These are phyloP conservation scores for Samia ricini DNA, from an alignment of 1,140 invertebrate species.

Conservation along the genomic window DNA sequence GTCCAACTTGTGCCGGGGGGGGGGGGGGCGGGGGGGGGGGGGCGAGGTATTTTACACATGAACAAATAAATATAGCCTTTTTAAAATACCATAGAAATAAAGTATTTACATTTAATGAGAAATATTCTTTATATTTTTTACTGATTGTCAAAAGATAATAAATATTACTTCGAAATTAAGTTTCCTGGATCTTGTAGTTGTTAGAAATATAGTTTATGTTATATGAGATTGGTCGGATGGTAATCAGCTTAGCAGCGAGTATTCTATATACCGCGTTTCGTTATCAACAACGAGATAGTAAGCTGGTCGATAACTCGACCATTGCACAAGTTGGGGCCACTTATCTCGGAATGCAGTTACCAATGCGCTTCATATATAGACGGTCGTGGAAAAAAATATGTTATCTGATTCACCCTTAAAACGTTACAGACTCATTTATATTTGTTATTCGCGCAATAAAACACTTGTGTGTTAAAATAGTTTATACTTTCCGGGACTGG, in stretches of 20 bases:
- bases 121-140: too few species aligned
- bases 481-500: conserved; percentile 31
- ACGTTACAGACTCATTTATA: neutral
- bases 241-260: conserved; percentile 48
- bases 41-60: too few species aligned
- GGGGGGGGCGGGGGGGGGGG: too few species aligned
- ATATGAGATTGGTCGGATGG: conserved; percentile 5
- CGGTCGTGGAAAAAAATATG: conserved; percentile 42
- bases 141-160: too few species aligned
- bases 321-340: conserved; percentile 49
- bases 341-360: conserved; percentile 65
- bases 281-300: conserved; percentile 58
- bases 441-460: neutral
- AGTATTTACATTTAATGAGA: too few species aligned
- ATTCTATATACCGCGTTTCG: conserved; percentile 48
- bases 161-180: too few species aligned
- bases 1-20: too few species aligned
- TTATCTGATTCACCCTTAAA: conserved; percentile 25
- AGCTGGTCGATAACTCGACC: conserved; percentile 42
- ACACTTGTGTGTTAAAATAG: conserved; percentile 23
- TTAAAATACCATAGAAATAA: too few species aligned
- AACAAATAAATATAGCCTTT: too few species aligned
- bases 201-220: neutral
- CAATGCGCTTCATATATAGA: conserved; percentile 43
- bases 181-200: too few species aligned